Conservation (phyloP, 2,888 invertebrate genomes). For the Oligia strigilis region DNA sequence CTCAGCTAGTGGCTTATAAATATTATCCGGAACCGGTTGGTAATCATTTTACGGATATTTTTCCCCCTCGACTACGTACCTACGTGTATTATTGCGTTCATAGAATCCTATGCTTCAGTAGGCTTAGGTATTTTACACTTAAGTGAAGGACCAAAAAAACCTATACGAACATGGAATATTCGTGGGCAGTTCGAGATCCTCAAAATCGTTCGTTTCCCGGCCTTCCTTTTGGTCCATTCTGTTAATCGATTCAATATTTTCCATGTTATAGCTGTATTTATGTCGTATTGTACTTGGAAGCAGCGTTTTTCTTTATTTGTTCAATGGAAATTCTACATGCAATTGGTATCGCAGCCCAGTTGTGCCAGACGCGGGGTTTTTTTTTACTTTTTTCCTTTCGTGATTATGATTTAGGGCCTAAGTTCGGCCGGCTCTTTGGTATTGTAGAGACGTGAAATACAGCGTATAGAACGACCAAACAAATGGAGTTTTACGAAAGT, state of each 20-base stretch:
- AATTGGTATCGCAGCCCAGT: conserved; percentile 55
- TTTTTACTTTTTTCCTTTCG: conserved; percentile 29
- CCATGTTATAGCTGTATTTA: conserved; percentile 61
- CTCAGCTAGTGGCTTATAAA: not conserved
- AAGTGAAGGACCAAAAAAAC: conserved; percentile 20
- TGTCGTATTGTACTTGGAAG: conserved; percentile 56
- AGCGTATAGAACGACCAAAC: not conserved
- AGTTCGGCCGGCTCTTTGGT: conserved; percentile 9
- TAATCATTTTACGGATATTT: conserved; percentile 2
- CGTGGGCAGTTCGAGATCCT: conserved; percentile 41
- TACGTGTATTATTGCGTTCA: not conserved
- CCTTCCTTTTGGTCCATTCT: conserved; percentile 53
- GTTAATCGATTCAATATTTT: conserved; percentile 66
- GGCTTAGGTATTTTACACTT: conserved; percentile 19
- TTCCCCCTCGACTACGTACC: not conserved
- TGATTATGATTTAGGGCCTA: conserved; percentile 45
- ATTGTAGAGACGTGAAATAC: conserved; percentile 10
- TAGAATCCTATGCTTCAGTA: not conserved
- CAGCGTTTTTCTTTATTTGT: conserved; percentile 55
- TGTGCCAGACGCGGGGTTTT: conserved; percentile 12
- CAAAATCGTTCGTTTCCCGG: conserved; percentile 44
- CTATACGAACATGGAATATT: conserved; percentile 37
- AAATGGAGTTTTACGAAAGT: not conserved
- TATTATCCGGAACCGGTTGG: not conserved
- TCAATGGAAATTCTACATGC: conserved; percentile 60